These are phyloP conservation scores for Poeciliopsis infans DNA, from an alignment of 2,797 vertebrate species.

Conservation along the genomic window DNA sequence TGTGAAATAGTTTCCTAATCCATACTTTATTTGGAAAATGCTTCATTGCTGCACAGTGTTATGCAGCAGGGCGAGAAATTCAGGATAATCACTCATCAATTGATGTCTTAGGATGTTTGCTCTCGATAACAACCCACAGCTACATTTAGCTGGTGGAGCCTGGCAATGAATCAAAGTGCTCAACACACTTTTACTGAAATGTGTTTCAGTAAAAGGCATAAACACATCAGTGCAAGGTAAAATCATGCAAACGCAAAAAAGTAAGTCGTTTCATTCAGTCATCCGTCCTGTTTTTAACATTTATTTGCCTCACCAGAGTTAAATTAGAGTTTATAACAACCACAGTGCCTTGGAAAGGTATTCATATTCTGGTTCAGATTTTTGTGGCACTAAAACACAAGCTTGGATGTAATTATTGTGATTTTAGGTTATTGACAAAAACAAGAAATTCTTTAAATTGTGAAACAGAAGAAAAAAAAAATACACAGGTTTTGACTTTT, in stretches of 20 bases:
- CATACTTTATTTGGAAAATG: slow-evolving; percentile 44
- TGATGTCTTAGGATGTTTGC: slow-evolving; percentile 37
- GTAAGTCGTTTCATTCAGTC: slow-evolving; percentile 9
- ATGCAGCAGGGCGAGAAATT: slow-evolving; percentile 40
- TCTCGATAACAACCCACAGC: slow-evolving; percentile 48
- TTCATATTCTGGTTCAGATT: background rate
- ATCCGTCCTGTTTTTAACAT: slow-evolving; percentile 10
- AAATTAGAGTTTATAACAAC: slow-evolving; percentile 19
- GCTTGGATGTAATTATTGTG: background rate
- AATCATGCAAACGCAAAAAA: slow-evolving; percentile 14
- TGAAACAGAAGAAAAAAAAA: background rate
- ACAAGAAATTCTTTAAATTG: background rate
- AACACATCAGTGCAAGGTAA: slow-evolving; percentile 19
- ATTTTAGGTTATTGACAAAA: background rate
- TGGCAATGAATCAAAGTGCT: slow-evolving; percentile 52
- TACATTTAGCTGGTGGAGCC: slow-evolving; percentile 40
- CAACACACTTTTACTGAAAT: slow-evolving; percentile 27
- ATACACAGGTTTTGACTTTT: background rate
- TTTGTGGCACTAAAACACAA: background rate
- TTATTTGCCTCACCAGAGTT: slow-evolving; percentile 9
- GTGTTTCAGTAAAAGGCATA: slow-evolving; percentile 22
- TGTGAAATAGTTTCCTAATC: slow-evolving; percentile 47
- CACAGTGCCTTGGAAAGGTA: background rate
- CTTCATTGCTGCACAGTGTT: slow-evolving; percentile 39
- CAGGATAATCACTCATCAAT: slow-evolving; percentile 55